Evolutionary conservation across 2,888 invertebrate species (phyloP).

Genomic region (Sarcophaga carnaria): DNA sequence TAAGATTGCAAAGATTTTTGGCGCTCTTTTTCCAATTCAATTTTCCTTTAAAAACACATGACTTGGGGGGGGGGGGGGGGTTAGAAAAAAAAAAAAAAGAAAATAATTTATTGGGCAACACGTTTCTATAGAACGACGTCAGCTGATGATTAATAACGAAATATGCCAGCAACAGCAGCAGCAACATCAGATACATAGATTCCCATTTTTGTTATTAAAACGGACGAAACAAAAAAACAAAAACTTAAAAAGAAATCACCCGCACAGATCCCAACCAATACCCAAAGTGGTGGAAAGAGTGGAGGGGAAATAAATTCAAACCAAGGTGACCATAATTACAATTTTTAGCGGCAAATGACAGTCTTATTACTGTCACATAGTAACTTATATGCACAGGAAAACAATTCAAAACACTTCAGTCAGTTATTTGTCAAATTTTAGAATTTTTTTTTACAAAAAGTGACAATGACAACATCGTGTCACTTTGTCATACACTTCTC

Average conservation of each 20-base stretch:
- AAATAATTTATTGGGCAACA: neutral
- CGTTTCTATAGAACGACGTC: constrained; percentile 45
- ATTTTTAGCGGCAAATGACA: no score
- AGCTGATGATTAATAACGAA: constrained; percentile 62
- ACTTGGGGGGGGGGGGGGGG: neutral
- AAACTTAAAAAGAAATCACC: neutral
- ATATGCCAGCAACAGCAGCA: constrained; percentile 26
- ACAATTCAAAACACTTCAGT: no score
- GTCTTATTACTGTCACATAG: no score
- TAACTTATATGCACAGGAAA: no score
- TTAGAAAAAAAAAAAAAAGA: neutral
- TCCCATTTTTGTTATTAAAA: neutral
- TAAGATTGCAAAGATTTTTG: constrained; percentile 1
- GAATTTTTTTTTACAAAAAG: no score
- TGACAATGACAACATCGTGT: no score
- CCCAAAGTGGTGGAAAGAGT: no score
- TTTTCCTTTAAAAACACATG: constrained; percentile 22
- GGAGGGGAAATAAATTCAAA: no score
- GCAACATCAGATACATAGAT: neutral
- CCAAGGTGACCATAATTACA: no score
- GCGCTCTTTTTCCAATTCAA: neutral
- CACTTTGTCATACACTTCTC: no score
- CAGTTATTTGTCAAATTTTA: no score
- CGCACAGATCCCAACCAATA: no score
- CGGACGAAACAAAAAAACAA: neutral